Conservation (phyloP, 2,113 vertebrate species). For the Leptobrachium ailaonicum region DNA sequence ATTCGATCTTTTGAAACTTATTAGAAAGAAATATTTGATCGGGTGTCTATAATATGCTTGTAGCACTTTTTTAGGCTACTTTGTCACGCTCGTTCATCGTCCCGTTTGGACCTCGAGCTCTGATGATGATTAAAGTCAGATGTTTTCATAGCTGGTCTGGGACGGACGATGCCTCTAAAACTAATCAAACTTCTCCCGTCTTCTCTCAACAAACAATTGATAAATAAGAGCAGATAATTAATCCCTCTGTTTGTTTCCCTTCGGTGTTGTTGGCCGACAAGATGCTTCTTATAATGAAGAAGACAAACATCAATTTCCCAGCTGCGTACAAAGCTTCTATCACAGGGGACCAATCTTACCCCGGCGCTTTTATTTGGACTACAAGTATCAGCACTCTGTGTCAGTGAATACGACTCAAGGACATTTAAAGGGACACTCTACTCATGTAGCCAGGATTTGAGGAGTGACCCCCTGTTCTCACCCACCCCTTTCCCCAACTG, state of each 20-base stretch:
- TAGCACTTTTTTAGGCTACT: neutral
- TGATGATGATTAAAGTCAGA: conserved; percentile 6
- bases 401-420: too few relatives aligned
- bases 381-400: too few relatives aligned
- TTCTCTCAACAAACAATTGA: neutral
- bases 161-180: neutral
- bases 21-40: too few relatives aligned
- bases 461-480: too few relatives aligned
- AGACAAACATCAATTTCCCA: neutral
- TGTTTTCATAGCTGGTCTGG: neutral
- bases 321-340: neutral
- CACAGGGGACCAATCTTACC: too few relatives aligned
- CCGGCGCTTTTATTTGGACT: too few relatives aligned
- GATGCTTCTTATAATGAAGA: neutral
- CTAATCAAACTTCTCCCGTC: neutral
- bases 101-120: neutral
- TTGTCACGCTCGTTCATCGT: neutral
- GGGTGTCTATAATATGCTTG: neutral
- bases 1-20: too few relatives aligned
- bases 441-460: too few relatives aligned
- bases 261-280: neutral
- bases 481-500: too few relatives aligned
- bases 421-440: too few relatives aligned
- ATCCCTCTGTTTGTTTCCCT: neutral
- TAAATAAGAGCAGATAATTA: conserved; percentile 4